phyloP scores from a whole-genome alignment of 2,797 vertebrate genomes.

The Masticophis lateralis region DNA sequence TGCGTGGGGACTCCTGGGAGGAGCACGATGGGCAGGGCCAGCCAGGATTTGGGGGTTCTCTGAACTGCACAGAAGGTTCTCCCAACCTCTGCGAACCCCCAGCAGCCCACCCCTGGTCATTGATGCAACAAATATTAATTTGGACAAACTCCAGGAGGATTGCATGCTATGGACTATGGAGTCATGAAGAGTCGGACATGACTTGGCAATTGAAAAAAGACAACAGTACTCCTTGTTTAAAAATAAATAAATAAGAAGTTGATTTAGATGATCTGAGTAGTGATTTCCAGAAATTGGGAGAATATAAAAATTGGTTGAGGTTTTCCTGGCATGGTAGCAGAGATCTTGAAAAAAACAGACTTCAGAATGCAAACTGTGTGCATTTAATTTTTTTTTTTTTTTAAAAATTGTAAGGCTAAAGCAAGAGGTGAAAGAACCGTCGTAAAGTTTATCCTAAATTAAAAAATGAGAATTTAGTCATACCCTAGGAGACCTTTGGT shows the following conservation, averaged over 20 bases:
- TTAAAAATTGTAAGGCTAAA: not conserved
- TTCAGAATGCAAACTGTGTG: not conserved
- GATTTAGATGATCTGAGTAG: not conserved
- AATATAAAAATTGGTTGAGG: not conserved
- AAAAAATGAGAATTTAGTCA: not conserved
- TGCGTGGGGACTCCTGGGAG: no score
- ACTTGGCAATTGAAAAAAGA: not conserved
- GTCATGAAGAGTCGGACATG: not conserved
- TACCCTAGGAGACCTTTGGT: not conserved
- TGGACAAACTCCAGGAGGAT: not conserved
- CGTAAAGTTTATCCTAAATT: not conserved
- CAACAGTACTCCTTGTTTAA: not conserved
- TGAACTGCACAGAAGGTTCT: no score
- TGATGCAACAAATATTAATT: not conserved
- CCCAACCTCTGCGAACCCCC: no score
- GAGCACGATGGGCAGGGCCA: rapidly evolving
- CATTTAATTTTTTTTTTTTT: no score
- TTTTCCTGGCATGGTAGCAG: not conserved
- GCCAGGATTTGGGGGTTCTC: no score
- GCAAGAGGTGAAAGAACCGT: not conserved
- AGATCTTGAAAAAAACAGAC: not conserved
- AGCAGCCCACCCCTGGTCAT: not conserved
- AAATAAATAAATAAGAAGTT: not conserved
- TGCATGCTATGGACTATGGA: not conserved
- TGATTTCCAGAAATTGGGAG: not conserved